Percentiles rank a stretch among this genome's conserved stretches.
Evolutionary conservation across 2,797 vertebrate species (phyloP).

Genomic region (Amblyraja radiata): DNA sequence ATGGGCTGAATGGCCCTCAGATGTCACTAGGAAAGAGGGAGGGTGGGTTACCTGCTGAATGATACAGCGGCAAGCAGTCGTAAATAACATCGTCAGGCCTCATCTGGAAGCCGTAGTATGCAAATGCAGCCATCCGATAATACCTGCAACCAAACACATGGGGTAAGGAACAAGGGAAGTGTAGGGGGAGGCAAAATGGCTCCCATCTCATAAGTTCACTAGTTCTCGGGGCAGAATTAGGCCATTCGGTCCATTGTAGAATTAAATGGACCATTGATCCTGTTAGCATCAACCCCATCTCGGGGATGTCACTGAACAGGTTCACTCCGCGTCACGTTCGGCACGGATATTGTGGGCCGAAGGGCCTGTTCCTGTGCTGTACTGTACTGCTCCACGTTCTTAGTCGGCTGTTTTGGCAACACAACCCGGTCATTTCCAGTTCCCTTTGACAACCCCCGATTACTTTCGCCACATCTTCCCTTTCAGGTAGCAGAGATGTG

Average conservation of each 20-base stretch:
- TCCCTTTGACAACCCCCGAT: background rate
- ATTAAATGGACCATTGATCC: too few species aligned
- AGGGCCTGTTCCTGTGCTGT: too few species aligned
- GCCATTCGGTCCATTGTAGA: too few species aligned
- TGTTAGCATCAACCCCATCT: too few species aligned
- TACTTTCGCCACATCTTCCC: background rate
- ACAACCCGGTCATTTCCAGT: background rate
- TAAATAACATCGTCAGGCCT: constrained; percentile 67
- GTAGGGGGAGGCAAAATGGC: too few species aligned
- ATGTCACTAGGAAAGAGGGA: background rate
- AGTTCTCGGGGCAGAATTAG: too few species aligned
- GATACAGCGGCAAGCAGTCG: constrained; percentile 83
- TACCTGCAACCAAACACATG: constrained; percentile 58
- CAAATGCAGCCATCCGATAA: constrained; percentile 81
- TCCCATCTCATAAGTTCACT: background rate
- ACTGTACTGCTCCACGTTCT: too few species aligned
- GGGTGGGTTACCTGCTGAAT: constrained; percentile 69
- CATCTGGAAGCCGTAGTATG: constrained; percentile 75
- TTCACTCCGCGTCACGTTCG: too few species aligned
- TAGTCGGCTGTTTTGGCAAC: too few species aligned
- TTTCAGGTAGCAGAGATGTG: background rate
- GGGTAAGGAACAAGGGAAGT: background rate
- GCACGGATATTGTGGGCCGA: too few species aligned
- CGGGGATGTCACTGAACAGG: too few species aligned
- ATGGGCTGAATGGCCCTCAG: background rate